phyloP scores from a whole-genome alignment of 2,113 vertebrate genomes.

The Harpagus bidentatus region DNA sequence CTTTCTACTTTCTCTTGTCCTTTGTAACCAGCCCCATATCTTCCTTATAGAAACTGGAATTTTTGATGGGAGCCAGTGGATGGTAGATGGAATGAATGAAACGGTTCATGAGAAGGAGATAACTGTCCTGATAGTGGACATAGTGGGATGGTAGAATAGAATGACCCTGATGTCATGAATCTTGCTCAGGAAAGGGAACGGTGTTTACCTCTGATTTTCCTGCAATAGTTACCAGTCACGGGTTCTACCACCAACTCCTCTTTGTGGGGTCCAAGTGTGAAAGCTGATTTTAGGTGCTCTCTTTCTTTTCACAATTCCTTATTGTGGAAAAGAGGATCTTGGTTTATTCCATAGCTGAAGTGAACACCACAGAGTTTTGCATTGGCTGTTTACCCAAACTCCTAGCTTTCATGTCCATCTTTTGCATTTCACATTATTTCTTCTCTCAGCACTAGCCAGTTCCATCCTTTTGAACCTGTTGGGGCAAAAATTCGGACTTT shows the following conservation, averaged over 20 bases:
- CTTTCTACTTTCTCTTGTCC: not conserved
- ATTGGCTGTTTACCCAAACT: not conserved
- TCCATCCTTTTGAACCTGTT: not conserved
- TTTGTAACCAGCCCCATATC: fast-evolving
- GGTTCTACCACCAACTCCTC: not conserved
- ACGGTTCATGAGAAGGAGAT: not conserved
- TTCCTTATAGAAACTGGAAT: not conserved
- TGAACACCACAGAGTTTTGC: not conserved
- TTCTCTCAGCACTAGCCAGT: not conserved
- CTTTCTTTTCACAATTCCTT: not conserved
- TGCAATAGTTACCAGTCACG: not conserved
- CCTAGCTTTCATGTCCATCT: not conserved
- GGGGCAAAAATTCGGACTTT: not conserved
- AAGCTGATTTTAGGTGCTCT: not conserved
- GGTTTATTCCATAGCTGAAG: not conserved
- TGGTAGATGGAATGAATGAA: not conserved
- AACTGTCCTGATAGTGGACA: not conserved
- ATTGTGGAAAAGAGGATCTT: not conserved
- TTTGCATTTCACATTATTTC: not conserved
- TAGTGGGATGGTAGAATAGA: not conserved
- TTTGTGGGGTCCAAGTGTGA: not conserved
- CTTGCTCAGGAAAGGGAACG: not conserved
- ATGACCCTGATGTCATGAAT: not conserved
- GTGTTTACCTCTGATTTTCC: not conserved
- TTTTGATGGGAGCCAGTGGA: not conserved